Evolutionary conservation across 2,797 vertebrate genomes (phyloP), one percentile per base, ranked within the genome.

Genomic region (Hypotaenidia okinawae): DNA sequence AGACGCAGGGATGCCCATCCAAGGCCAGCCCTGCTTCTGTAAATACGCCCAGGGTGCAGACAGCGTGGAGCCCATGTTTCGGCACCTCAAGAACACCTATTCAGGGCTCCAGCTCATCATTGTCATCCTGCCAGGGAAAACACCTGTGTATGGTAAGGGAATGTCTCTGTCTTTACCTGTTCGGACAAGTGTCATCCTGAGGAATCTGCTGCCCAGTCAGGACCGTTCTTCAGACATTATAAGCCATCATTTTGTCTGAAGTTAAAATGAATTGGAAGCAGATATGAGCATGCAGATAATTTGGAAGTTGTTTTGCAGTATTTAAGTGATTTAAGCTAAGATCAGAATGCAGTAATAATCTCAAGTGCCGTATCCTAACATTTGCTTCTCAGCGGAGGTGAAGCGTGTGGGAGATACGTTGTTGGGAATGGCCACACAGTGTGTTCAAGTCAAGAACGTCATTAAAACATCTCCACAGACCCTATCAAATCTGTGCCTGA

Each of bases 381-480:
- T 69, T 96, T 97, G 47, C 88, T 97, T 67, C 88, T 47, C 81
- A 98, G 98, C 98, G 81, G 98, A 98, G 94, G 98, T 98, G 96
- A 98, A 98, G 84, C 98, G 98, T 33, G 98, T 98, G 91, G 98
- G 98, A 92, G 98, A 98, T 58, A 98, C 98, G 0, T 97, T 98
- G 80, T 64, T 98, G 97, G 98, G 98, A 59, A 98, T 98, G 98
- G 98, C 98, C 86, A 98, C 98, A 4, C 98, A 98, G 68, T 98
- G 98, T 89, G 98, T 98, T 85, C 98, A 98, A 96, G 98, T 98
- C 90, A 98, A 98, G 97, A 98, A 98, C 55, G 98, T 98, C 95
- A 98, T 98, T 64, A 98, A 98, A 98, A 98, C 98, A 88, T 98
- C 98, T 97, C 98, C 98, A 91, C 98, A 98, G 94, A 98, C 98